Evolutionary conservation across 2,113 vertebrate genomes (phyloP).

Genomic region (Orientallactaga bullata): DNA sequence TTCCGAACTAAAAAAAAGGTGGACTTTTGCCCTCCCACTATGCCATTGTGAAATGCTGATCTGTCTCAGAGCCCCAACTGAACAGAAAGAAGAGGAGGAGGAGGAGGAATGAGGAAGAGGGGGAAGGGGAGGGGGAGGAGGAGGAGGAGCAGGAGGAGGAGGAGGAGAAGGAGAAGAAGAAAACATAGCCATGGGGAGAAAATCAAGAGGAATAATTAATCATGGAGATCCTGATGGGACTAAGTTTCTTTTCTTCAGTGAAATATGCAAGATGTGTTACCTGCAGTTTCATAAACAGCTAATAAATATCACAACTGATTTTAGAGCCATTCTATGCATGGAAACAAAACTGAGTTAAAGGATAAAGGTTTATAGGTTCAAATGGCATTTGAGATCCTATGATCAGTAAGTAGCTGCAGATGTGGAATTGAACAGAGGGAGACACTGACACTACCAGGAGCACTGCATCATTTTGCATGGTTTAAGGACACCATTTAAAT

Average conservation of each 20-base stretch:
- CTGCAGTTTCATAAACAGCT: constrained; percentile 60
- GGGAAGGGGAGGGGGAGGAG: no score
- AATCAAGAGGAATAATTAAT: constrained; percentile 63
- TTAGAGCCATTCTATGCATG: constrained; percentile 62
- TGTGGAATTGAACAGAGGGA: neutral
- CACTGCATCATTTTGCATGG: constrained; percentile 12
- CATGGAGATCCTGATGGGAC: constrained; percentile 74
- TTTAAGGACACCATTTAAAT: constrained; percentile 33
- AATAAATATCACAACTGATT: constrained; percentile 70
- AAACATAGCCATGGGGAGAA: neutral
- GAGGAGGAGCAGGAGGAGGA: no score
- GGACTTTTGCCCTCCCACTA: constrained; percentile 26
- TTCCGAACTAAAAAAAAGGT: neutral
- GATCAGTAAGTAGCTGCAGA: constrained; percentile 38
- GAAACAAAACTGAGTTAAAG: constrained; percentile 66
- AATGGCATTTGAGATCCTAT: constrained; percentile 14
- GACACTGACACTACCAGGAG: constrained; percentile 38
- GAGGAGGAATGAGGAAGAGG: no score
- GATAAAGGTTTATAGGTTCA: constrained; percentile 67
- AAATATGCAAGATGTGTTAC: constrained; percentile 70
- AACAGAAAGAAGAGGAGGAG: neutral
- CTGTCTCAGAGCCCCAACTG: constrained; percentile 30
- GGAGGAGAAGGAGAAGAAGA: neutral
- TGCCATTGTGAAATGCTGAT: constrained; percentile 6
- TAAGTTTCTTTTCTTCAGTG: constrained; percentile 74